Evolutionary conservation across 2,888 invertebrate genomes (phyloP).

Genomic region (Dasypolia templi): DNA sequence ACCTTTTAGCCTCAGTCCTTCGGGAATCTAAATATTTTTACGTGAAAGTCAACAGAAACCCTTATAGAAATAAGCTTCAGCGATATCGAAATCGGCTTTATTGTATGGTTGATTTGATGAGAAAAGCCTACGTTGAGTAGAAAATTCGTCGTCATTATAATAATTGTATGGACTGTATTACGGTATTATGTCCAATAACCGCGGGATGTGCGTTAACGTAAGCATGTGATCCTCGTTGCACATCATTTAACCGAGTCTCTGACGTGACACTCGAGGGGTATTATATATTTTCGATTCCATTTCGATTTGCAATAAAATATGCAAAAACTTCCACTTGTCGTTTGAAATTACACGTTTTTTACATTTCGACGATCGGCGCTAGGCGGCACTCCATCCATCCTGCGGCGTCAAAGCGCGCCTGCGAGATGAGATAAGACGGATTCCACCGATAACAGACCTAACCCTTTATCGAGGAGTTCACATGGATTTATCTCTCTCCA

Average conservation of each 20-base stretch:
- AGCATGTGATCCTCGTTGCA: conserved; percentile 14
- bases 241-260: conserved; percentile 26
- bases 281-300: conserved; percentile 48
- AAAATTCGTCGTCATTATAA: conserved; percentile 52
- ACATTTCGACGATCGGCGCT: conserved; percentile 57
- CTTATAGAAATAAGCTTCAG: conserved; percentile 30
- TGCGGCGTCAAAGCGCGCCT: conserved; percentile 48
- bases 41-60: conserved; percentile 30
- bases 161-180: conserved; percentile 38
- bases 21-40: conserved; percentile 45
- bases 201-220: conserved; percentile 19
- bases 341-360: conserved; percentile 55
- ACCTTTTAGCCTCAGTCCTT: conserved; percentile 29
- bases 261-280: conserved; percentile 14
- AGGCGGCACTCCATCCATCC: conserved; percentile 39
- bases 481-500: conserved; percentile 66
- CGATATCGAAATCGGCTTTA: conserved; percentile 53
- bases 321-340: conserved; percentile 49
- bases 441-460: conserved; percentile 60
- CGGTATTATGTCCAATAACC: conserved; percentile 38
- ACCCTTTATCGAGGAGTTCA: conserved; percentile 64
- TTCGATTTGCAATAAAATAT: conserved; percentile 58
- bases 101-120: conserved; percentile 34
- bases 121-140: conserved; percentile 7
- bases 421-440: conserved; percentile 61